Evolutionary conservation across 2,888 invertebrate species (phyloP), one percentile per base, ranked within the genome.

Genomic region (Noctua janthina): DNA sequence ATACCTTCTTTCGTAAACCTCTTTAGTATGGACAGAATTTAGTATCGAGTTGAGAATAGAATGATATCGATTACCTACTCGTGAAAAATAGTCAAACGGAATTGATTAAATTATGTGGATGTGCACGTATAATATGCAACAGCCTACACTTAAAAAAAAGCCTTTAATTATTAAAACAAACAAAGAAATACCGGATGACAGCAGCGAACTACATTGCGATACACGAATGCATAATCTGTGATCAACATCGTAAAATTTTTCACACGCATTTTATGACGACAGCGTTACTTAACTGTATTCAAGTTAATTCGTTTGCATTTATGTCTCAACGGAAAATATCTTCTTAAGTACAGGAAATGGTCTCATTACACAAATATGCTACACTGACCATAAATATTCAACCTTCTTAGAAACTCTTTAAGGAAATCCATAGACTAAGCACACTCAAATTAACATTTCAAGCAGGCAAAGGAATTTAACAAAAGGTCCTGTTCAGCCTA

Each of bases 401-500:
- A 74, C 69, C 78, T 81, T 69, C 84, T 78, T 78, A 76, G 71
- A 83, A 85, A 76, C 79, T 85, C 64, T 79, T 79, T 70, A 83
- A 69, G 79, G 78, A 78, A 78, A 78, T 79, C 81, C 73, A 88
- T 86, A 86, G 84, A 84, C 84, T 71, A 81, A 76, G 43, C 66
- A 46, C 20, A 75, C 39, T 35, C 11, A 81, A 83, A 78, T 86
- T 86, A 86, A 69, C 81, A 88, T 86, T 83, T 78, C 59, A 85
- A 86, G 68, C 78, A 80, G 71, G 86, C 79, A 88, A 88, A 88
- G 88, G 79, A 70, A 87, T 87, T 80, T 46, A 68, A 87, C 81
- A 89, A 87, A 85, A 83, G 79, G 81, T 87, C 83, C 88, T 87
- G 79, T 79, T 78, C 74, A 75, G 81, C 76, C 68, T 89, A 80